Conservation (phyloP, 2,888 invertebrate species). For the Dryomyza anilis region DNA sequence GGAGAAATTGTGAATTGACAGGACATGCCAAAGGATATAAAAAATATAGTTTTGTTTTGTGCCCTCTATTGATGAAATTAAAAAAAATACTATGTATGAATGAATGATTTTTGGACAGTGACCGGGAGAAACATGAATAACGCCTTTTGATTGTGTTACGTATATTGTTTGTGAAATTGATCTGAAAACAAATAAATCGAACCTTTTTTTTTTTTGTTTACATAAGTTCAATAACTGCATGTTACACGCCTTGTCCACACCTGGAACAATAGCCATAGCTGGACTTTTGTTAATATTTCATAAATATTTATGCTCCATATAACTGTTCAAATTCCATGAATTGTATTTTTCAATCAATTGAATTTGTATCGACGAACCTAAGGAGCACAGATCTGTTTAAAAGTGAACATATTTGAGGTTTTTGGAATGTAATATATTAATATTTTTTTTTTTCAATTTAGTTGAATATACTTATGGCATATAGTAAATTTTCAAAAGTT, state of each 20-base stretch:
- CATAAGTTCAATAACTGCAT: constrained; percentile 34
- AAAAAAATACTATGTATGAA: neutral
- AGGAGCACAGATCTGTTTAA: no score
- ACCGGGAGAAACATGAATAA: constrained; percentile 30
- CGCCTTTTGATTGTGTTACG: constrained; percentile 38
- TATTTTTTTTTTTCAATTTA: no score
- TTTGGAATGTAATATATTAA: no score
- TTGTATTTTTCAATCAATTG: no score
- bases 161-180: neutral
- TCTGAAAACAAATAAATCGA: constrained; percentile 15
- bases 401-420: no score
- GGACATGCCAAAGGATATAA: neutral
- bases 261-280: constrained; percentile 20
- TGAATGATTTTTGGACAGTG: neutral
- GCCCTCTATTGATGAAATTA: neutral
- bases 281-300: neutral
- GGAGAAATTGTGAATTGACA: neutral
- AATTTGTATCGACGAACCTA: no score
- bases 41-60: neutral
- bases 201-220: neutral
- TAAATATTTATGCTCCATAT: no score
- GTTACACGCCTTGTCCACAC: constrained; percentile 40
- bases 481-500: no score
- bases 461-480: no score
- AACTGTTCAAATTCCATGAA: no score